A percentile compares a stretch with the other conserved stretches of the same genome.
These are phyloP conservation scores for Malacosoma neustria DNA, from an alignment of 2,888 invertebrate genomes.

Conservation along the genomic window DNA sequence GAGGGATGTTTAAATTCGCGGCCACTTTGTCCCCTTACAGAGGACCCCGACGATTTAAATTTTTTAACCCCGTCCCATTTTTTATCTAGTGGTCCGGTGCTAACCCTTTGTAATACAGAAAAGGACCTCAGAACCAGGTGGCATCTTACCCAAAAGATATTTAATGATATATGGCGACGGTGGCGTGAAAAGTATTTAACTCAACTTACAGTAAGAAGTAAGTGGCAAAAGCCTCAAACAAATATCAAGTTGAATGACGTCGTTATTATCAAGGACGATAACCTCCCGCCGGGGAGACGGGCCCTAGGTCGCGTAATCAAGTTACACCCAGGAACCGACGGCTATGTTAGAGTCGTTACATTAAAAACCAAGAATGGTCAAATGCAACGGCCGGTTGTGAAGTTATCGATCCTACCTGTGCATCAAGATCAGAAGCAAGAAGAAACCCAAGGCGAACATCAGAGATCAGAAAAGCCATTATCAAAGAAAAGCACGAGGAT, in stretches of 20 bases:
- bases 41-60: neutral
- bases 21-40: neutral
- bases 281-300: slow-evolving; percentile 15
- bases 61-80: slow-evolving; percentile 16
- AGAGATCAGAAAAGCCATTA: no score
- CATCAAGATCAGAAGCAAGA: no score
- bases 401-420: no score
- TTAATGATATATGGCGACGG: slow-evolving; percentile 14
- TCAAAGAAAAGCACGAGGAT: no score
- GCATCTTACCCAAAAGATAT: slow-evolving; percentile 12
- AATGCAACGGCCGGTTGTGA: no score
- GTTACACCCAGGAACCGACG: slow-evolving; percentile 9
- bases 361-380: no score
- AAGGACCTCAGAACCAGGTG: slow-evolving; percentile 10
- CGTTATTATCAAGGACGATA: no score
- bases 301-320: slow-evolving; percentile 10
- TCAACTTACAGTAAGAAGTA: no score
- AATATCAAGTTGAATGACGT: no score
- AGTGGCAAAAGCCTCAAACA: no score
- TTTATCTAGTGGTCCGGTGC: slow-evolving; percentile 11
- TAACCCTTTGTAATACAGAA: slow-evolving; percentile 4
- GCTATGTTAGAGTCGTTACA: slow-evolving; percentile 6
- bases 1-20: neutral
- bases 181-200: slow-evolving; percentile 17
- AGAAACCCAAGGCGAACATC: no score